phyloP scores from a whole-genome alignment of 2,113 vertebrate genomes.

The Morone chrysops region DNA sequence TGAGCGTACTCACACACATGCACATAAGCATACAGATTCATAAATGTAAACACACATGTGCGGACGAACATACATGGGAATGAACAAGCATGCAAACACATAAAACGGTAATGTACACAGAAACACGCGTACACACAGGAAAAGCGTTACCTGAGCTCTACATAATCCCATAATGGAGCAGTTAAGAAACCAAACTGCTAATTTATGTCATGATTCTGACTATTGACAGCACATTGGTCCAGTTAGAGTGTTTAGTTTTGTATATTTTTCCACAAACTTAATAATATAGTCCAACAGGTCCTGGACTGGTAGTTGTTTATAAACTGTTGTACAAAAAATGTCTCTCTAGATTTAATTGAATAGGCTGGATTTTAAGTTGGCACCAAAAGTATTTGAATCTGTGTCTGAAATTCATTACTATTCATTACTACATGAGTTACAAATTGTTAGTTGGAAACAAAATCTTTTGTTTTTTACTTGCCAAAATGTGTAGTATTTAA shows the following conservation, averaged over 20 bases:
- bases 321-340: conserved; percentile 24
- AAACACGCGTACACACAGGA: neutral
- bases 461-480: too few species aligned
- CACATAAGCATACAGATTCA: conserved; percentile 29
- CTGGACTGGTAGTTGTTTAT: conserved; percentile 29
- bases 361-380: conserved; percentile 20
- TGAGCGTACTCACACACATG: conserved; percentile 1
- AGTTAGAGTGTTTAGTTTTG: conserved; percentile 56
- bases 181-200: conserved; percentile 51
- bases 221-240: conserved; percentile 48
- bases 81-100: conserved; percentile 26
- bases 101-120: neutral
- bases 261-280: conserved; percentile 23
- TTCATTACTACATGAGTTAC: neutral
- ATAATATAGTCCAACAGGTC: conserved; percentile 32
- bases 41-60: conserved; percentile 38
- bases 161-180: conserved; percentile 59
- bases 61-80: conserved; percentile 11
- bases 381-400: neutral
- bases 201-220: conserved; percentile 59
- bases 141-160: conserved; percentile 15
- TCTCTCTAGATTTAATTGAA: conserved; percentile 30
- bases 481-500: neutral
- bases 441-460: too few species aligned
- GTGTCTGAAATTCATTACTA: conserved; percentile 29